A percentile compares a stretch with the other conserved stretches of the same genome.
These are phyloP conservation scores for Smutsia gigantea DNA, from an alignment of 2,797 vertebrate genomes.

Conservation along the genomic window DNA sequence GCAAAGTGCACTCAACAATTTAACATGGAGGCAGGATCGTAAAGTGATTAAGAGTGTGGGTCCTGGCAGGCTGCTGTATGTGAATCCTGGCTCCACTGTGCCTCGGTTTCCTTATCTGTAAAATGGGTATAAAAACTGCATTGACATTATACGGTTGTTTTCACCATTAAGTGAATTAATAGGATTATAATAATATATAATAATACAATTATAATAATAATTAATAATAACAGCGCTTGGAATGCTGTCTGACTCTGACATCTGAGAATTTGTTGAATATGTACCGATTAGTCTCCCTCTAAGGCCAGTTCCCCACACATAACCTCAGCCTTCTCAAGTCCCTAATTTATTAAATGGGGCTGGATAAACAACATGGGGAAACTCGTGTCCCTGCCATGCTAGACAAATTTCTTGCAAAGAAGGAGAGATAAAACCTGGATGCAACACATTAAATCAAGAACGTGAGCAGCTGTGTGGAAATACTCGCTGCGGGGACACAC, in stretches of 20 bases:
- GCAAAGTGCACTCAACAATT: neutral
- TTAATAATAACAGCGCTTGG: neutral
- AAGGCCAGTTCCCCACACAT: neutral
- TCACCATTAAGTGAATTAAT: neutral
- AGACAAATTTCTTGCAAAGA: constrained; percentile 38
- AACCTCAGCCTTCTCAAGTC: neutral
- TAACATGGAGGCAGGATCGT: too few relatives aligned
- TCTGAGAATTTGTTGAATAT: neutral
- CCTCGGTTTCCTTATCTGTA: neutral
- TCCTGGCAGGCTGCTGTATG: neutral
- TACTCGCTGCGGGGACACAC: too few relatives aligned
- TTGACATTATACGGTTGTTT: neutral
- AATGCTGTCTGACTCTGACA: neutral
- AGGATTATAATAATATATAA: too few relatives aligned
- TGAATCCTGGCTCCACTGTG: neutral
- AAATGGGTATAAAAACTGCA: neutral
- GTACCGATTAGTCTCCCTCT: neutral
- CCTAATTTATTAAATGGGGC: neutral
- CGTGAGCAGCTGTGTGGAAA: constrained; percentile 49
- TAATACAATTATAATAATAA: too few relatives aligned
- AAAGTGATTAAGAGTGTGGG: neutral
- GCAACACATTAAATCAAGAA: constrained; percentile 49
- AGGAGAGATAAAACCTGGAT: constrained; percentile 54
- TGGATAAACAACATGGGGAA: neutral
- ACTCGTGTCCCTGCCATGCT: neutral